Evolutionary conservation across 2,888 invertebrate genomes (phyloP), one percentile per base, ranked within the genome.

Genomic region (Bellardia pandia): DNA sequence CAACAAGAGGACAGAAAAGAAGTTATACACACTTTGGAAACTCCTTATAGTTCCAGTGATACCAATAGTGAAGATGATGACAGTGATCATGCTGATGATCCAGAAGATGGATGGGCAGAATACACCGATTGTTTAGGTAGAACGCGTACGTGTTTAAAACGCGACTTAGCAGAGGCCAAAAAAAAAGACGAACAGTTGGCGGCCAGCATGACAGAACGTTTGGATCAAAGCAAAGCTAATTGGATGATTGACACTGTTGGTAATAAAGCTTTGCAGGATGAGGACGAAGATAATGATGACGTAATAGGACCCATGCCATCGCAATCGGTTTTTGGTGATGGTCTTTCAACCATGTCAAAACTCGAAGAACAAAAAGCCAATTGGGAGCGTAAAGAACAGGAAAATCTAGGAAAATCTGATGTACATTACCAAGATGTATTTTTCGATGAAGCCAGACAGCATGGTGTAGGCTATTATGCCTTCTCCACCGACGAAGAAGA

Each of bases 341-440:
- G 89, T 3, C 90, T 93, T 42, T 95, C 95, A 1, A 92, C 93
- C 71, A 95, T 95, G 92, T 95, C 95, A 90, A 94, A 95, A 90
- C 94, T 95, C 60, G 96, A 97, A 91, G 95, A 96, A 85, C 95
- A 97, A 94, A 95, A 98, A 68, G 94, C 96, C 89, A 96, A 97
- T 92, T 99, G 98, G 98, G 98, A 98, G 91, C 94, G 96, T 88
- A 97, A 98, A 91, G 97, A 97, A 91, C 95, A 94, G 69, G 96
- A 96, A 90, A 94, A 97, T 75, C 92, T 95, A 0, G 95, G 96
- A 4, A 96, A 98, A 93, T 94, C 95, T 85, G 95, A 97, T 93
- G 95, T 98, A 74, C 98, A 99, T 94, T 99, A 99, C 92, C 97
- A 98, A 93, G 98, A 99, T 94, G 95, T 99, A 75, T 95, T 97